Conservation (phyloP, 2,797 vertebrate species). For the Columba guinea region DNA sequence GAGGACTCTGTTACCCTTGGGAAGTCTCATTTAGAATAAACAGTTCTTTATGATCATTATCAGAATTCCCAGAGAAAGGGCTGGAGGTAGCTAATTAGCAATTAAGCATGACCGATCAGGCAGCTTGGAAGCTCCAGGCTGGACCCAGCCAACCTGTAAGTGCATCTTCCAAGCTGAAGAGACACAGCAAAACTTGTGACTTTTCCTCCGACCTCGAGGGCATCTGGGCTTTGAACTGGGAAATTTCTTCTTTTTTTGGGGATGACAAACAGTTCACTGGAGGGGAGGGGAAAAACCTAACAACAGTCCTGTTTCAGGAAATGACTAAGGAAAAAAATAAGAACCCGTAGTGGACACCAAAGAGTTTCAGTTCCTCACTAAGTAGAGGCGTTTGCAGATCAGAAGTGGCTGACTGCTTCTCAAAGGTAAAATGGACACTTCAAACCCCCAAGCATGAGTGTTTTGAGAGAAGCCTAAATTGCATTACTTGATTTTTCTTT, state of each 20-base stretch:
- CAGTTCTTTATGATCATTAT: conserved; percentile 40
- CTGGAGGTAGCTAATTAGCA: conserved; percentile 39
- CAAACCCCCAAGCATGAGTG: fast-evolving
- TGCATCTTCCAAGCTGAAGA: neutral
- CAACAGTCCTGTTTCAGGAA: neutral
- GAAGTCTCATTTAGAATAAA: conserved; percentile 65
- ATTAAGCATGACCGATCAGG: neutral
- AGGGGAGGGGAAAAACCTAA: neutral
- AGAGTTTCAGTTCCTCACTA: neutral
- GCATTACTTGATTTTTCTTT: neutral
- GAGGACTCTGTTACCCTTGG: conserved; percentile 55
- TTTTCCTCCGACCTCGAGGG: neutral
- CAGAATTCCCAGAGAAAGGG: conserved; percentile 26
- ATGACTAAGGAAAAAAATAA: neutral
- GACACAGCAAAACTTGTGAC: neutral
- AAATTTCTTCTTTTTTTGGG: neutral
- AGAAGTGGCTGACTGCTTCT: fast-evolving
- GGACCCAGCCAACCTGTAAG: neutral
- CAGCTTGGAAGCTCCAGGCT: neutral
- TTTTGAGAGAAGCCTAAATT: neutral
- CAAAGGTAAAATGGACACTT: neutral
- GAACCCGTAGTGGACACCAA: neutral
- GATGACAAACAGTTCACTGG: neutral
- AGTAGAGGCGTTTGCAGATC: neutral
- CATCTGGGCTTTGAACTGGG: neutral